Conservation (phyloP, 2,797 vertebrate genomes). For the Allenopithecus nigroviridis region DNA sequence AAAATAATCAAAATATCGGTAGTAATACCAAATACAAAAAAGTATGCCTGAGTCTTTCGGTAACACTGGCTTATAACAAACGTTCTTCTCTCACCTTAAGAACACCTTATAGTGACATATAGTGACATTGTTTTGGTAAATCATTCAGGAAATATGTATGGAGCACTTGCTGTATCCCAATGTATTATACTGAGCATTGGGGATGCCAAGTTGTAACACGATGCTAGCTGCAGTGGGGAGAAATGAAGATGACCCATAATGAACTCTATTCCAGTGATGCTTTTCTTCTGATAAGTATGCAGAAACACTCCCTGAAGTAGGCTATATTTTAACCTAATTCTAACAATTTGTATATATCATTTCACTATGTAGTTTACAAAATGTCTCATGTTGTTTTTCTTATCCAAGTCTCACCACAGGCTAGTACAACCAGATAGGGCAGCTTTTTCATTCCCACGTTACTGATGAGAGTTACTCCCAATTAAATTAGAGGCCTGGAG, state of each 20-base stretch:
- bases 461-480: background rate
- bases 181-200: background rate
- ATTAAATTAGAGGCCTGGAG: background rate
- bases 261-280: too few species aligned
- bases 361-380: background rate
- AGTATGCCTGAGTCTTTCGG: background rate
- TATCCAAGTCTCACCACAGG: background rate
- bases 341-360: background rate
- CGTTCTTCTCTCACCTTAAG: background rate
- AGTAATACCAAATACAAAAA: background rate
- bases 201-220: background rate
- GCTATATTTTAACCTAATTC: background rate
- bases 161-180: background rate
- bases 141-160: background rate
- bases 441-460: background rate
- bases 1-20: background rate
- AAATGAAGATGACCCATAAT: background rate
- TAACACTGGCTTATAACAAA: background rate
- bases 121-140: background rate
- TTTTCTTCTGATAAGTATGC: background rate
- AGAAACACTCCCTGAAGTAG: background rate
- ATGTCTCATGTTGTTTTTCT: background rate
- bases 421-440: background rate
- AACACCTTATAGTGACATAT: background rate
- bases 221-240: background rate